Evolutionary conservation across 92 coral and sea anemone species (phyloP), one percentile per base, ranked within the genome.

Genomic region (Zoanthus solanderi): DNA sequence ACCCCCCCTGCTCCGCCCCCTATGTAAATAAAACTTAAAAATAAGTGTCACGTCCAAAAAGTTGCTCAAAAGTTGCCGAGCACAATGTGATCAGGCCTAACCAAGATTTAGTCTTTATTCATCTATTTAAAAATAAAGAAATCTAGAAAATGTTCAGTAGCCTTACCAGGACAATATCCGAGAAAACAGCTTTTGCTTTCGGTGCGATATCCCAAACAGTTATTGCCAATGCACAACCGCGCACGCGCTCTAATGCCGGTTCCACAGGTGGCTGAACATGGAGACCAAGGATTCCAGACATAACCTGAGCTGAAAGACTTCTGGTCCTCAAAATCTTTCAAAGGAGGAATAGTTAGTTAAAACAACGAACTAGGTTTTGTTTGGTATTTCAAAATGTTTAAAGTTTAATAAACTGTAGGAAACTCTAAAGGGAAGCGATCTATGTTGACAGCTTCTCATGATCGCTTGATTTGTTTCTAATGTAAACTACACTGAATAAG

Each of bases 221-320:
- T 86, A 56, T 84, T 68, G 61, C 90, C 92, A 69, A 84, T 71
- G 66, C 98, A 95, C 65, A 92, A 85, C 78, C 88, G 88, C 57
- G 96, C 98, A 63, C 98, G 92, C 60, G 95, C 98, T 63, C 92
- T 95, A 52, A 95, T 87, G 57, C 98, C 98, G 37, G 82, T 89
- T 63, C 98, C 98, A 73, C 98, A 95, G 14, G 98, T 91, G 78
- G 89, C 94, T 37, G 98, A 91, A 67, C 98, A 95, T 1, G 96
- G 96, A 6, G 98, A 95, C 98, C 98, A 95, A 5, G 87, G 82
- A 37, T 90, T 85, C 67, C 76, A 76, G 45, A 58, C 44, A 5
- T 54, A 9, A 6, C 74, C 28, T 65, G 85, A 73, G 11, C 13
- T 32, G 2, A 32, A 44, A 32, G 74, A 50, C 10, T 15, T 73